These are phyloP conservation scores for Oxytorus armatus DNA, from an alignment of 2,888 invertebrate species.

Conservation along the genomic window DNA sequence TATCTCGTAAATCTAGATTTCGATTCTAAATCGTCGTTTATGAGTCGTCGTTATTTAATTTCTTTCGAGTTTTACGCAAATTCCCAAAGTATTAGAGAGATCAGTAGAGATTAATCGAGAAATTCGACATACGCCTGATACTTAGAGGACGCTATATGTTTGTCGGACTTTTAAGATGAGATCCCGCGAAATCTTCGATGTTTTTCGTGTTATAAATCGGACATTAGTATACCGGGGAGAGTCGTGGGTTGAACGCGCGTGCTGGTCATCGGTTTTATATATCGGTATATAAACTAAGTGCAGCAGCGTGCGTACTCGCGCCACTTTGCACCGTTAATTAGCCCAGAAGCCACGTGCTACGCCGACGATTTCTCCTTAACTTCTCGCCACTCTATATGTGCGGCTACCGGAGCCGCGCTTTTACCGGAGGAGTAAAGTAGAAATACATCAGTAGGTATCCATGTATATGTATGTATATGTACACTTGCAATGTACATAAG, in stretches of 20 bases:
- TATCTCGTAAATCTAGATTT: constrained; percentile 31
- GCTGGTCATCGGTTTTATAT: constrained; percentile 56
- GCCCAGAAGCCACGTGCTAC: constrained; percentile 77
- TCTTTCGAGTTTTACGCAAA: constrained; percentile 22
- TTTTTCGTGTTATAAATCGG: constrained; percentile 54
- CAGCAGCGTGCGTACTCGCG: constrained; percentile 47
- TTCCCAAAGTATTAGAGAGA: constrained; percentile 57
- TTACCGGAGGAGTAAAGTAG: constrained; percentile 9
- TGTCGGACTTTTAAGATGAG: constrained; percentile 29
- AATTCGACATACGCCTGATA: constrained; percentile 14
- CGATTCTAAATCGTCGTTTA: constrained; percentile 33
- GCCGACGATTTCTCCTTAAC: constrained; percentile 75
- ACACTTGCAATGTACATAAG: not conserved
- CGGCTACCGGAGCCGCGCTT: constrained; percentile 36
- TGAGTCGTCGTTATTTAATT: constrained; percentile 29
- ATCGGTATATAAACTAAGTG: constrained; percentile 38
- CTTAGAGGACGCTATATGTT: constrained; percentile 5
- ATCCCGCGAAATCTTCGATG: constrained; percentile 53
- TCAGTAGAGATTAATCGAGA: constrained; percentile 51
- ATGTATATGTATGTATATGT: constrained; percentile 9
- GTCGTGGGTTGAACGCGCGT: constrained; percentile 50
- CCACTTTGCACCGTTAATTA: constrained; percentile 75
- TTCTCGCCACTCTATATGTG: constrained; percentile 46
- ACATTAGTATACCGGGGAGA: constrained; percentile 35
- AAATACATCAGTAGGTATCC: constrained; percentile 3